phyloP scores from a whole-genome alignment of 2,888 invertebrate genomes.

The Fragum whitleyi region DNA sequence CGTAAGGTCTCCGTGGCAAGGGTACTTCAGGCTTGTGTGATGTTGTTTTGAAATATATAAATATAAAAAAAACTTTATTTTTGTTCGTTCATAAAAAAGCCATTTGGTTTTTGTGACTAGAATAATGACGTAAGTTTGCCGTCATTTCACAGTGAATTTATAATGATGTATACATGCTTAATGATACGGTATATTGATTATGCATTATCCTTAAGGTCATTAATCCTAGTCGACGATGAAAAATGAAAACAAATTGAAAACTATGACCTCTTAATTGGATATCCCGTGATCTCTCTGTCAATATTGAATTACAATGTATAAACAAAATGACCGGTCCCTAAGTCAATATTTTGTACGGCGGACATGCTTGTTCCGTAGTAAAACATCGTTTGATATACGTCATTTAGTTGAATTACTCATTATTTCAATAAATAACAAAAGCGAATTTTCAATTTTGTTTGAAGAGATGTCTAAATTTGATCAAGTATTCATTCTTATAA shows the following conservation, averaged over 20 bases:
- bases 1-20: too few species aligned
- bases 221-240: not conserved
- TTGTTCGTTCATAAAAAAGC: too few species aligned
- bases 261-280: not conserved
- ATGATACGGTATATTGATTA: not conserved
- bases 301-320: not conserved
- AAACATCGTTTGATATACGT: not conserved
- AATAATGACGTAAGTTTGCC: too few species aligned
- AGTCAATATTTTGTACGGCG: not conserved
- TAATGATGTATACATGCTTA: too few species aligned
- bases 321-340: not conserved
- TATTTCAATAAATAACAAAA: conserved; percentile 1
- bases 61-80: too few species aligned
- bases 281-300: not conserved
- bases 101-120: too few species aligned
- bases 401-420: not conserved
- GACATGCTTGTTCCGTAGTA: not conserved
- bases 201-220: not conserved
- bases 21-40: too few species aligned
- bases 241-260: not conserved
- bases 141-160: too few species aligned
- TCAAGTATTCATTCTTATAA: too few species aligned
- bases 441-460: too few species aligned
- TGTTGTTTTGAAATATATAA: too few species aligned
- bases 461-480: too few species aligned